These are phyloP conservation scores for Halesus radiatus DNA, from an alignment of 1,140 invertebrate species.

Conservation along the genomic window DNA sequence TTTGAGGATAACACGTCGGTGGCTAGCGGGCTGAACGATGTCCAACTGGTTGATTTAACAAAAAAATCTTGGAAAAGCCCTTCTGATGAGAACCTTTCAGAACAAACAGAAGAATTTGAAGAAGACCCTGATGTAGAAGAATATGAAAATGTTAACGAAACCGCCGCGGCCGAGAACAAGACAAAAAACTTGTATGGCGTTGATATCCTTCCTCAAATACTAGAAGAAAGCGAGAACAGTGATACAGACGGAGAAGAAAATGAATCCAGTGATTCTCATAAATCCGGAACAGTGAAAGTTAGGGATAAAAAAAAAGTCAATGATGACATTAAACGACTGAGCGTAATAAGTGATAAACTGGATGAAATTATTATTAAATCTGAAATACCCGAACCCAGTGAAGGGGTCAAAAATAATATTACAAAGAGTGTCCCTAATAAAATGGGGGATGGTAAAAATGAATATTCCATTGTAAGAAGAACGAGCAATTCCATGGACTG, in stretches of 20 bases:
- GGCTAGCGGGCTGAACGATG: conserved; percentile 60
- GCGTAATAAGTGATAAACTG: conserved; percentile 66
- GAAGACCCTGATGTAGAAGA: conserved; percentile 55
- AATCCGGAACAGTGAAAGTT: conserved; percentile 55
- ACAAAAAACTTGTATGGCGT: conserved; percentile 65
- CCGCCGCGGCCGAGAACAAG: conserved; percentile 59
- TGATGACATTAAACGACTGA: conserved; percentile 67
- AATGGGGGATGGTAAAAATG: neutral
- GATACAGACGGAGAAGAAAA: conserved; percentile 63
- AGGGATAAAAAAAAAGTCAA: conserved; percentile 63
- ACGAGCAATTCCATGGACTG: conserved; percentile 17
- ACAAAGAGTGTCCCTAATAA: neutral
- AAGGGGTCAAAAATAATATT: neutral
- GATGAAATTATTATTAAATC: conserved; percentile 66
- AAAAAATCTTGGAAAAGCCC: conserved; percentile 69
- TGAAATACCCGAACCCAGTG: conserved; percentile 36
- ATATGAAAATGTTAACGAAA: conserved; percentile 9
- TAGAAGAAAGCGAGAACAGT: conserved; percentile 64
- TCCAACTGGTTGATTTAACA: conserved; percentile 65
- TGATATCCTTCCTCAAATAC: conserved; percentile 68
- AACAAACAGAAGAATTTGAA: conserved; percentile 45
- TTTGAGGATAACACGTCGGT: conserved; percentile 61
- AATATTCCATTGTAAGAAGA: conserved; percentile 9
- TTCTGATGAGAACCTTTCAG: conserved; percentile 64
- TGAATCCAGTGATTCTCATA: conserved; percentile 62